These are phyloP conservation scores for Cetoscarus ocellatus DNA, from an alignment of 2,797 vertebrate species.

Conservation along the genomic window DNA sequence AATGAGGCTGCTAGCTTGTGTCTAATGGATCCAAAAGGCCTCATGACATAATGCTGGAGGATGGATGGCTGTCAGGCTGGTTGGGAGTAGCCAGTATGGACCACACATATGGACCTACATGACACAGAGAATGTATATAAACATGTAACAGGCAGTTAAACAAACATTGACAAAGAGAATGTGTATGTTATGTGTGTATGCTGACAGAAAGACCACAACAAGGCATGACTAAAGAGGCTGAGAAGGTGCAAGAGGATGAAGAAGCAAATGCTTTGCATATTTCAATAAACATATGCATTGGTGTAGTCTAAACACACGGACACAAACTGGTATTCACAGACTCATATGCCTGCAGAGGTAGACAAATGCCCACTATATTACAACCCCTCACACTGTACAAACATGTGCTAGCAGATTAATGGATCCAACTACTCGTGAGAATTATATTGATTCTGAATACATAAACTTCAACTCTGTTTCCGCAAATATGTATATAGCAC, in stretches of 20 bases:
- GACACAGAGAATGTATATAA: constrained; percentile 44
- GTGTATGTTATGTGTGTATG: constrained; percentile 12
- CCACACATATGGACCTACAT: constrained; percentile 54
- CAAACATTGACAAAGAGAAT: constrained; percentile 8
- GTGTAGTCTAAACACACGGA: background rate
- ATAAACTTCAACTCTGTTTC: too few species aligned
- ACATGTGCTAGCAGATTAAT: too few species aligned
- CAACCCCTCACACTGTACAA: background rate
- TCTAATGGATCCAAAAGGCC: constrained; percentile 53
- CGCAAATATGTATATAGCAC: too few species aligned
- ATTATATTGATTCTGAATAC: too few species aligned
- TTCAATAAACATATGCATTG: constrained; percentile 4
- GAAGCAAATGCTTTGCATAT: background rate
- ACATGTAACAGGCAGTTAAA: constrained; percentile 32
- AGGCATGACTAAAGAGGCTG: constrained; percentile 6
- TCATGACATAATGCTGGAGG: constrained; percentile 60
- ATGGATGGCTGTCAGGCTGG: constrained; percentile 53
- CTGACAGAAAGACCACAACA: constrained; percentile 33
- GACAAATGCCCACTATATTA: background rate
- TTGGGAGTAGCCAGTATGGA: constrained; percentile 47
- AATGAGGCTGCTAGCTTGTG: constrained; percentile 49
- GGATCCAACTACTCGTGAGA: too few species aligned
- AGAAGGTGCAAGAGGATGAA: constrained; percentile 12
- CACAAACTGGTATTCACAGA: background rate
- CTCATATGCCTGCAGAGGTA: background rate